A percentile compares a stretch with the other conserved stretches of the same genome.
Conservation (phyloP, 1,140 invertebrate genomes). For the Bombyx mandarina region DNA sequence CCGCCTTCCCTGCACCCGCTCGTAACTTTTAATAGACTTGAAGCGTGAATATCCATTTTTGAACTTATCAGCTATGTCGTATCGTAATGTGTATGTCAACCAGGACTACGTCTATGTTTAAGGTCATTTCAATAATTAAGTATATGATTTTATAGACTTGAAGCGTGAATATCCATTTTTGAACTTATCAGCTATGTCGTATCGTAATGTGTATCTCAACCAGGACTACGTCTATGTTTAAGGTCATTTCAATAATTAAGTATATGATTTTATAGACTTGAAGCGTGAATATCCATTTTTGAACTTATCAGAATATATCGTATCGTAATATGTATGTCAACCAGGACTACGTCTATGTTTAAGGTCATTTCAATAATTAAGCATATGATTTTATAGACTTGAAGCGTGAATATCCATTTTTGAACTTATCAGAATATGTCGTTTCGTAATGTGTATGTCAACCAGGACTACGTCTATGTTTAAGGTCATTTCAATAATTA, state of each 20-base stretch:
- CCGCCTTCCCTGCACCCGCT: constrained; percentile 1
- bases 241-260: no score
- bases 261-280: constrained; percentile 26
- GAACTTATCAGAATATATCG: constrained; percentile 20
- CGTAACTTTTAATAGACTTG: constrained; percentile 34
- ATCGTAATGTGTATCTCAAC: no score
- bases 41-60: constrained; percentile 24
- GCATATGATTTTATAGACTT: constrained; percentile 3
- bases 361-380: no score
- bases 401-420: constrained; percentile 25
- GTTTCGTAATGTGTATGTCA: no score
- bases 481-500: no score
- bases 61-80: constrained; percentile 19
- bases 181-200: no score
- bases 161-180: no score
- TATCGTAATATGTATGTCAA: neutral
- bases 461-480: no score
- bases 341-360: neutral
- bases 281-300: constrained; percentile 24
- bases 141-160: no score
- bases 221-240: no score
- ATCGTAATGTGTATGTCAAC: neutral
- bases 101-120: neutral
- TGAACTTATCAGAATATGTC: neutral
- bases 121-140: no score